A percentile compares a stretch with the other conserved stretches of the same genome.
Evolutionary conservation across 1,140 invertebrate genomes (phyloP).

Genomic region (Drosophila bifasciata): DNA sequence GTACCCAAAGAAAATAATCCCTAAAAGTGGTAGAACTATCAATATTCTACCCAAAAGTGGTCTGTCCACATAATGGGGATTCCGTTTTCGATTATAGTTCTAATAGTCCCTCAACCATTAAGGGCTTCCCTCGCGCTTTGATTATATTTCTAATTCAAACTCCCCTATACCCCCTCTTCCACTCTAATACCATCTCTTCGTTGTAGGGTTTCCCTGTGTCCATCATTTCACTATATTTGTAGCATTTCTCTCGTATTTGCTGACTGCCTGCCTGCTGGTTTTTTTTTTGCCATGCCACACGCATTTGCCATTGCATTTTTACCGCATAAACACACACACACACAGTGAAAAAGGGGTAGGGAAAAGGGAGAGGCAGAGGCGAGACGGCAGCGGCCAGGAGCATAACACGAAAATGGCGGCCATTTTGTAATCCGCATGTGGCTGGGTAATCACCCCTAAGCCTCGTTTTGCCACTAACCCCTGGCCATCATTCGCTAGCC

Average conservation of each 20-base stretch:
- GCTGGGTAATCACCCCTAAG: slow-evolving; percentile 77
- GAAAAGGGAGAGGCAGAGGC: neutral
- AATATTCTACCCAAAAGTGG: too few species aligned
- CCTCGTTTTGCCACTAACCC: slow-evolving; percentile 41
- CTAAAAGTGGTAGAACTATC: too few species aligned
- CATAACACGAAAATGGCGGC: slow-evolving; percentile 73
- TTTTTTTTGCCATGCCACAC: slow-evolving; percentile 21
- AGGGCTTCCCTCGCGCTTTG: too few species aligned
- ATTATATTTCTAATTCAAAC: too few species aligned
- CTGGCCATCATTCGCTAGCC: neutral
- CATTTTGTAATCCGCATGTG: slow-evolving; percentile 82
- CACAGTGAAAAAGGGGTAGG: neutral
- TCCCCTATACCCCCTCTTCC: too few species aligned
- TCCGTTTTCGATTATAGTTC: too few species aligned
- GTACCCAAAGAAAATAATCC: too few species aligned
- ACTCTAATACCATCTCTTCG: too few species aligned
- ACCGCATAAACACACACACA: slow-evolving; percentile 51
- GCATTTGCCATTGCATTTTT: slow-evolving; percentile 67
- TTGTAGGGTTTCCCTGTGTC: too few species aligned
- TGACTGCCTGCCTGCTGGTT: slow-evolving; percentile 7
- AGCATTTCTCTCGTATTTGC: neutral
- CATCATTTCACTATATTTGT: neutral
- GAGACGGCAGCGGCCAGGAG: slow-evolving; percentile 3
- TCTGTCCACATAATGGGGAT: too few species aligned
- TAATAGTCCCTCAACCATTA: too few species aligned